Evolutionary conservation across 2,888 invertebrate genomes (phyloP), one percentile per base, ranked within the genome.

Genomic region (Cotesia congregata): DNA sequence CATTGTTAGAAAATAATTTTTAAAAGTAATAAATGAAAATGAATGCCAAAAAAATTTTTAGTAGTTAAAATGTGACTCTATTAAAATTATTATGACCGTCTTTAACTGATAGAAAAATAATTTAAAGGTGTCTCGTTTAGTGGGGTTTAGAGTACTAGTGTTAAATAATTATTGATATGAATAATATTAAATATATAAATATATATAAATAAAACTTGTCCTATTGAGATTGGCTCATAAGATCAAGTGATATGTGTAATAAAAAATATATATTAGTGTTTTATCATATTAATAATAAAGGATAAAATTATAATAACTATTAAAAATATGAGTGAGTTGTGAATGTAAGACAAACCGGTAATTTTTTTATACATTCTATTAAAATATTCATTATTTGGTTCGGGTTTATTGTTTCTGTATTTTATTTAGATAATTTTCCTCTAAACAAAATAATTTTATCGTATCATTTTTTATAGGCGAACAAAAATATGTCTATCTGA

Each of bases 281-380:
- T 83, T 83, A 81, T 82, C 80, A 80, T 80, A 80, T 78, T 79
- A 80, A 82, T 83, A 82, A 80, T 80, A 79, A 79, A 78, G 72
- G 72, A 81, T 79, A 78, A 82, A 80, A 77, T 76, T 61, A 73
- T 73, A 75, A n/a, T 6, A 61, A 41, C n/a, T 30, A 60, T 69
- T 69, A 64, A 59, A 68, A 59, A 75, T 72, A 75, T 77, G 81
- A 82, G 77, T 83, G 80, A 82, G 75, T 77, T 77, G 79, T 79
- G 81, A 79, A 81, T 82, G 80, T 79, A 80, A 77, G 79, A 77
- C 80, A 77, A 73, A 80, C 12, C 78, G 80, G 76, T 82, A 81
- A 80, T 82, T 83, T 82, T 83, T 83, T 82, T 82, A 80, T 82
- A 83, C 80, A 79, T 72, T 79, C 77, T 79, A 12, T 50, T 50